Conservation (phyloP, 2,888 invertebrate species). For the Patella ulyssiponensis region DNA sequence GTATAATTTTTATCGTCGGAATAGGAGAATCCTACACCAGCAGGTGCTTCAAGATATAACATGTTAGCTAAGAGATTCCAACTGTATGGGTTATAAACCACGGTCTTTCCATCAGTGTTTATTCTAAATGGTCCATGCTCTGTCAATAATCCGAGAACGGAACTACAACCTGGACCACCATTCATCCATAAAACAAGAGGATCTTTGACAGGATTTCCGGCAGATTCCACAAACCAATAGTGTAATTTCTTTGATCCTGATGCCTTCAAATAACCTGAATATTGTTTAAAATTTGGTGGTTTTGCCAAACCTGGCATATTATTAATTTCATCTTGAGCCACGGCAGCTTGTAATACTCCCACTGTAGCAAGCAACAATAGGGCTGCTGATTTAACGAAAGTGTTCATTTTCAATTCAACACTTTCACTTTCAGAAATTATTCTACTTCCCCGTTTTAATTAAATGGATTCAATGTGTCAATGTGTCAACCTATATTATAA, state of each 20-base stretch:
- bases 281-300: constrained; percentile 70
- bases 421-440: too few species aligned
- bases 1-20: constrained; percentile 70
- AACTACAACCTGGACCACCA: constrained; percentile 74
- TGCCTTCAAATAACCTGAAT: constrained; percentile 73
- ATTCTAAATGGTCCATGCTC: constrained; percentile 73
- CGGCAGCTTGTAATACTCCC: constrained; percentile 18
- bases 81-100: neutral
- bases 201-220: constrained; percentile 67
- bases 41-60: constrained; percentile 74
- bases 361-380: too few species aligned
- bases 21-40: constrained; percentile 74
- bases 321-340: constrained; percentile 63
- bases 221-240: constrained; percentile 73
- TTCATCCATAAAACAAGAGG: constrained; percentile 74
- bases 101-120: constrained; percentile 21
- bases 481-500: too few species aligned
- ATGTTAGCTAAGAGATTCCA: constrained; percentile 67
- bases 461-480: too few species aligned
- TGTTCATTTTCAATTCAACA: too few species aligned
- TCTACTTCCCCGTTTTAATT: too few species aligned
- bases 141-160: constrained; percentile 70
- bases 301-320: constrained; percentile 70
- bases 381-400: too few species aligned
- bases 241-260: constrained; percentile 67